These are phyloP conservation scores for Lithobates pipiens DNA, from an alignment of 2,797 vertebrate genomes.

Conservation along the genomic window DNA sequence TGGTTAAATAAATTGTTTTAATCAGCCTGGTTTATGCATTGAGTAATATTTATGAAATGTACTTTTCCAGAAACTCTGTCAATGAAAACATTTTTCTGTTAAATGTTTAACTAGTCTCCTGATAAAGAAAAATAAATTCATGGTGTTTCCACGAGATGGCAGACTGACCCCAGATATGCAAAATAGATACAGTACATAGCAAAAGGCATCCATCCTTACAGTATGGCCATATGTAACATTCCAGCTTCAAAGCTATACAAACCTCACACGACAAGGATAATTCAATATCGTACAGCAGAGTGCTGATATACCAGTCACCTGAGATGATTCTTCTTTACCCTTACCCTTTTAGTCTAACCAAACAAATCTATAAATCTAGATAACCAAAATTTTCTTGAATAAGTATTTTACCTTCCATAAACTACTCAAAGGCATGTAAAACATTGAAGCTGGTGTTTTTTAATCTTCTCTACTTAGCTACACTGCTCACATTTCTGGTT, in stretches of 20 bases:
- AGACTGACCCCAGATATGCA: not conserved
- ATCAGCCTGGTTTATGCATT: not conserved
- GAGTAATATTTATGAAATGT: not conserved
- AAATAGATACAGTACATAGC: not conserved
- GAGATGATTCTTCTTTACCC: no score
- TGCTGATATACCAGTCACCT: no score
- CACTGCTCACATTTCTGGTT: not conserved
- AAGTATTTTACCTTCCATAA: not conserved
- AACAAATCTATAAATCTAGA: not conserved
- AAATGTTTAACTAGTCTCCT: not conserved
- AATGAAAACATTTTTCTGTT: not conserved
- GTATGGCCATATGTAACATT: no score
- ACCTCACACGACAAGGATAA: not conserved
- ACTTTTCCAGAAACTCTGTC: not conserved
- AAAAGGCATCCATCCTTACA: not conserved
- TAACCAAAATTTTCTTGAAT: no score
- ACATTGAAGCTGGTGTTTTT: not conserved
- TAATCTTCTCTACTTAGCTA: not conserved
- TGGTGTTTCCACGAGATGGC: not conserved
- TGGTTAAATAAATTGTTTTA: no score
- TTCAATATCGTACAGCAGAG: no score
- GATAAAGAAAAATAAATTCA: not conserved
- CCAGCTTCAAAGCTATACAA: not conserved
- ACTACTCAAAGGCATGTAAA: not conserved
- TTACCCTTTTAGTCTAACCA: no score